Percentiles rank a stretch among this genome's conserved stretches.
phyloP scores from a whole-genome alignment of 1,140 invertebrate genomes.

The Idris sp. region DNA sequence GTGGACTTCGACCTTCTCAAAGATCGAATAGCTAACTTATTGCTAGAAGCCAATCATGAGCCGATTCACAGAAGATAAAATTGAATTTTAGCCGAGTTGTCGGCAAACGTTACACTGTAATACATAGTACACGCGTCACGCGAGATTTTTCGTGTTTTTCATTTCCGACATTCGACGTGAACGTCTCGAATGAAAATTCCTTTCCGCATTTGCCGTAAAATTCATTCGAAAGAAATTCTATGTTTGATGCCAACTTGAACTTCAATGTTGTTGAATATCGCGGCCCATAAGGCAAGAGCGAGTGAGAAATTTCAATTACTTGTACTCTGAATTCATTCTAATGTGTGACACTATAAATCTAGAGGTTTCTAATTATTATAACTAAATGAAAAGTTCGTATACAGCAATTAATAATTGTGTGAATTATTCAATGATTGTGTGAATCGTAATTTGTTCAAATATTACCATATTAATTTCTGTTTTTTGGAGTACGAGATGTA shows the following conservation, averaged over 20 bases:
- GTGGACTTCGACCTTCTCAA: slow-evolving; percentile 37
- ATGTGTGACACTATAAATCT: no score
- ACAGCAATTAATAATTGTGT: no score
- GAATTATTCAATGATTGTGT: no score
- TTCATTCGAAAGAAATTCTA: slow-evolving; percentile 58
- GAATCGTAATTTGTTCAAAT: no score
- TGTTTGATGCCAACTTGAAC: slow-evolving; percentile 31
- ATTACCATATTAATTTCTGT: no score
- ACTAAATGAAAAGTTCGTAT: no score
- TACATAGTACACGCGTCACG: slow-evolving; percentile 48
- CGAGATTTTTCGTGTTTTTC: slow-evolving; percentile 60
- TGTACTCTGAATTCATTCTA: slow-evolving; percentile 44
- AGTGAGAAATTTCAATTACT: slow-evolving; percentile 55
- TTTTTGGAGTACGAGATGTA: no score
- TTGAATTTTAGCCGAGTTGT: slow-evolving; percentile 56
- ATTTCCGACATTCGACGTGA: slow-evolving; percentile 56
- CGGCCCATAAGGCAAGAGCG: slow-evolving; percentile 37
- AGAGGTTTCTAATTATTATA: no score
- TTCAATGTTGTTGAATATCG: slow-evolving; percentile 3
- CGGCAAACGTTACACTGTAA: slow-evolving; percentile 58
- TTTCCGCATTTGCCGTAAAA: slow-evolving; percentile 54
- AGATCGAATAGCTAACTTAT: slow-evolving; percentile 47
- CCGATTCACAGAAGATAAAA: slow-evolving; percentile 59
- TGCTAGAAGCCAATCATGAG: slow-evolving; percentile 58
- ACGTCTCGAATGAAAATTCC: slow-evolving; percentile 64